Conservation (phyloP, 2,888 invertebrate species). For the Augochlorella aurata region DNA sequence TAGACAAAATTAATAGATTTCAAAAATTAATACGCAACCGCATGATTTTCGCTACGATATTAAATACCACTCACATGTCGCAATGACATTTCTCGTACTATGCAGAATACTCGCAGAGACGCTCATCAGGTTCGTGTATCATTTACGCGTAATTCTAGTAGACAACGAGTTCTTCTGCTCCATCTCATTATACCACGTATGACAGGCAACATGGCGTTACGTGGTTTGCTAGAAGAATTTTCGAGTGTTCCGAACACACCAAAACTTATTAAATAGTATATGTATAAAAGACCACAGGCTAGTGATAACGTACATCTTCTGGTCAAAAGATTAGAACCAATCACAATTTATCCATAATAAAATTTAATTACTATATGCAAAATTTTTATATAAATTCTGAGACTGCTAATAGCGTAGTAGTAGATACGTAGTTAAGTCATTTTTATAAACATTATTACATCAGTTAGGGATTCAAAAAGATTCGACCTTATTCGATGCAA, state of each 20-base stretch:
- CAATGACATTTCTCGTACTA: constrained; percentile 7
- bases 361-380: no score
- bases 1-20: no score
- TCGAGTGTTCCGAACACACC: not conserved
- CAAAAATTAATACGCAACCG: not conserved
- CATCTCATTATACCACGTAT: constrained; percentile 44
- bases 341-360: no score
- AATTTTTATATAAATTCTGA: no score
- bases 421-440: no score
- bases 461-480: no score
- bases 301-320: no score
- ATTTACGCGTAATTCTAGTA: constrained; percentile 56
- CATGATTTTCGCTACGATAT: not conserved
- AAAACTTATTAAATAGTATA: not conserved
- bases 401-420: no score
- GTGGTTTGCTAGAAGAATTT: constrained; percentile 6
- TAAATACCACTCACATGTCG: constrained; percentile 21
- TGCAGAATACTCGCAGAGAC: constrained; percentile 42
- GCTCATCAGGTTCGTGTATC: constrained; percentile 49
- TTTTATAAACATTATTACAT: no score
- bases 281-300: no score
- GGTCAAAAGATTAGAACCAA: no score
- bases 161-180: constrained; percentile 36
- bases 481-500: no score
- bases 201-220: constrained; percentile 22